These are phyloP conservation scores for Ramazzottius varieornatus DNA, from an alignment of 2,888 invertebrate genomes.

Conservation along the genomic window DNA sequence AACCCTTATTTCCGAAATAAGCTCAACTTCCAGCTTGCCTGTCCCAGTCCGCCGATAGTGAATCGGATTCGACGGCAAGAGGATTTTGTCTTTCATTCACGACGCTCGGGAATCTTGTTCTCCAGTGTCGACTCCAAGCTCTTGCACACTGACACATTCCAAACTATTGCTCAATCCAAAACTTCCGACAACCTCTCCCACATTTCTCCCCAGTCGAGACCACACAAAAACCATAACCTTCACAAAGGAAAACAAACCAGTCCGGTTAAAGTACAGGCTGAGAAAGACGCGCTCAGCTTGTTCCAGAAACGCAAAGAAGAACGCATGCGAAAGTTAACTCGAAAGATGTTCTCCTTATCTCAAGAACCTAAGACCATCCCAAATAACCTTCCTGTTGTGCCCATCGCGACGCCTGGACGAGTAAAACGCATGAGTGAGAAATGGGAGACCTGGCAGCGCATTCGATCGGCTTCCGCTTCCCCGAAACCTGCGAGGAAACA, in stretches of 20 bases:
- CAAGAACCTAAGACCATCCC: neutral
- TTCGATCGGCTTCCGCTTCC: neutral
- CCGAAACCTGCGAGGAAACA: neutral
- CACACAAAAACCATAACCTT: no score
- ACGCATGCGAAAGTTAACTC: neutral
- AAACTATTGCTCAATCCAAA: neutral
- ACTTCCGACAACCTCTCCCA: neutral
- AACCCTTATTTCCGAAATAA: neutral
- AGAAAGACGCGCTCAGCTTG: neutral
- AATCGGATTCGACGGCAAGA: neutral
- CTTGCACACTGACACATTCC: no score
- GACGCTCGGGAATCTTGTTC: neutral
- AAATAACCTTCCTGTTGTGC: neutral
- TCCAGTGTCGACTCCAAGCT: neutral
- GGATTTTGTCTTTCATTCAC: neutral
- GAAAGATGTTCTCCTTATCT: neutral
- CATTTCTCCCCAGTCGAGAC: no score
- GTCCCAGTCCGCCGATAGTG: neutral
- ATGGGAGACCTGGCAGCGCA: neutral
- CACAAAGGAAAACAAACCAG: no score
- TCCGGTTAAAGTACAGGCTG: neutral
- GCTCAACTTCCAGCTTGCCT: neutral
- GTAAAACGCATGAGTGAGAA: neutral
- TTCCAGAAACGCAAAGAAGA: neutral
- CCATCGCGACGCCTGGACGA: neutral